A percentile compares a stretch with the other conserved stretches of the same genome.
These are phyloP conservation scores for Heliconius himera DNA, from an alignment of 1,140 invertebrate genomes.

Conservation along the genomic window DNA sequence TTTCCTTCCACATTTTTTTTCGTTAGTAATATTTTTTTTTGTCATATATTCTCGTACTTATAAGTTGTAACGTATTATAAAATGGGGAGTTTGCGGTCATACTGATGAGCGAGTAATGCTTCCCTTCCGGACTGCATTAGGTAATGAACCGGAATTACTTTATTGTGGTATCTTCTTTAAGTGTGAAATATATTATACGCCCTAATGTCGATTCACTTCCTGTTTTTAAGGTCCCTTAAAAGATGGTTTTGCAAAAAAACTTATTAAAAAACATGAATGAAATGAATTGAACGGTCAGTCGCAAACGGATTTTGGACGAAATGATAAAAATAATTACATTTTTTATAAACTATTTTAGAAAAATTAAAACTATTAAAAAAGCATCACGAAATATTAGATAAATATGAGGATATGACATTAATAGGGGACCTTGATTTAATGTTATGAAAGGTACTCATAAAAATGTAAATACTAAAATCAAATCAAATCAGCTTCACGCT, in stretches of 20 bases:
- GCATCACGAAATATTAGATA: no score
- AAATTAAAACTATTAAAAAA: no score
- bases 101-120: conserved; percentile 74
- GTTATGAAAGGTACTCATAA: no score
- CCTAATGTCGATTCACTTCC: conserved; percentile 53
- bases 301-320: not conserved
- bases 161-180: conserved; percentile 60
- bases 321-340: not conserved
- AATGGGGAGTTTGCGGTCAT: conserved; percentile 69
- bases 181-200: conserved; percentile 71
- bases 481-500: no score
- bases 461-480: no score
- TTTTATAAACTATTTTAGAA: not conserved
- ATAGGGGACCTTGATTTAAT: no score
- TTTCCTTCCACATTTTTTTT: no score
- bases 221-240: conserved; percentile 16
- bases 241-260: not conserved
- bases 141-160: conserved; percentile 77
- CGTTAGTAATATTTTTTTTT: no score
- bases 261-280: not conserved
- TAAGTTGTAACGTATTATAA: conserved; percentile 45
- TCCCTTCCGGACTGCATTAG: conserved; percentile 71
- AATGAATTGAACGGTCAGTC: not conserved
- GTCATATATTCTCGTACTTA: no score
- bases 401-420: no score